phyloP scores from a whole-genome alignment of 2,797 vertebrate genomes.

The Gila robusta region DNA sequence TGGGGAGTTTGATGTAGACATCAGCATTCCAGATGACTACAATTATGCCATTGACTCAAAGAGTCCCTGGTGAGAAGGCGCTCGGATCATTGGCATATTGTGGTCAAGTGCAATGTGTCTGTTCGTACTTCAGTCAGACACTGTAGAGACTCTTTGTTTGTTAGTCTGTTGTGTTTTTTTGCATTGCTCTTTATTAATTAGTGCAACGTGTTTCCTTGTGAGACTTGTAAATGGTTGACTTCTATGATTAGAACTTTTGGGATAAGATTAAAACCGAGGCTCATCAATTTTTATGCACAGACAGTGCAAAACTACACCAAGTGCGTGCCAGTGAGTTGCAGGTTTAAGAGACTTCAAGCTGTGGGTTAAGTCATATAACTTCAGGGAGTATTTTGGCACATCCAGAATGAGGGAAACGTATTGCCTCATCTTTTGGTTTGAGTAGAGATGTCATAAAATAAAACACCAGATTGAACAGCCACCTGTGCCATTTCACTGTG shows the following conservation, averaged over 20 bases:
- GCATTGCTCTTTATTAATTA: conserved; percentile 39
- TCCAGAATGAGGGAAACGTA: conserved; percentile 15
- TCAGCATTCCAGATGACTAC: conserved; percentile 40
- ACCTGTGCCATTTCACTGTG: conserved; percentile 45
- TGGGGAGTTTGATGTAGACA: conserved; percentile 45
- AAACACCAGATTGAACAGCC: conserved; percentile 31
- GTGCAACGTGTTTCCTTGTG: conserved; percentile 7
- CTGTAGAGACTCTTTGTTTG: conserved; percentile 10
- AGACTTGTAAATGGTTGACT: conserved; percentile 14
- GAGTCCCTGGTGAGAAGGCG: conserved; percentile 12
- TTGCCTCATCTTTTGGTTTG: conserved; percentile 49
- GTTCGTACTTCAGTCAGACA: conserved; percentile 23
- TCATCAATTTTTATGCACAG: conserved; percentile 26
- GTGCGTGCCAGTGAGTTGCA: conserved; percentile 38
- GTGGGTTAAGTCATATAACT: conserved; percentile 45
- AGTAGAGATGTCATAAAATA: conserved; percentile 44
- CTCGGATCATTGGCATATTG: conserved; percentile 26
- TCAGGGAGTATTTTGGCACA: conserved; percentile 50
- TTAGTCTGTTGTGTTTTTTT: conserved; percentile 34
- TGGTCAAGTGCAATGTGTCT: conserved; percentile 26
- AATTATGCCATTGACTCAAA: conserved; percentile 29
- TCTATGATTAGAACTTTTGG: conserved; percentile 6
- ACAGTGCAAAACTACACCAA: conserved; percentile 17
- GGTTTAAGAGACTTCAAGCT: conserved; percentile 41
- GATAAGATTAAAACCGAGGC: not conserved